Conservation (phyloP, 1,140 invertebrate species). For the Pomacea maculata region DNA sequence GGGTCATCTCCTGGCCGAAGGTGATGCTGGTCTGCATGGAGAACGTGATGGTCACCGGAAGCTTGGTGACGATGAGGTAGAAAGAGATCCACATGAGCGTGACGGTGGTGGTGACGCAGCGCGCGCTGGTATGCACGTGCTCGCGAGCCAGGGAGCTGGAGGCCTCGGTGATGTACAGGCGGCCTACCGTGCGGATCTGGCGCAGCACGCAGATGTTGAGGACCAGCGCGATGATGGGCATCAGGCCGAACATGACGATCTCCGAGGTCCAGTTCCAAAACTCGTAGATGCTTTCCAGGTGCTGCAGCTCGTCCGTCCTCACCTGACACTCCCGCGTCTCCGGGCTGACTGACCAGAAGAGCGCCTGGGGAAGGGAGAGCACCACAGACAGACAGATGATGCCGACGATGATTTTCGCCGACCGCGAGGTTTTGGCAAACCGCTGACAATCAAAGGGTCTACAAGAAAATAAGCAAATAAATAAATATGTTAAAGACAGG, state of each 20-base stretch:
- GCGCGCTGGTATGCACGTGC: conserved; percentile 16
- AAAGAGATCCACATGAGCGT: conserved; percentile 50
- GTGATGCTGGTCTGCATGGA: conserved; percentile 36
- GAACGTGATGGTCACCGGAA: conserved; percentile 52
- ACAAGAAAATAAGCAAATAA: neutral
- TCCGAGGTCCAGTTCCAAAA: conserved; percentile 51
- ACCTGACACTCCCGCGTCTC: conserved; percentile 28
- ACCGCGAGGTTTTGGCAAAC: conserved; percentile 36
- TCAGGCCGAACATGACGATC: conserved; percentile 39
- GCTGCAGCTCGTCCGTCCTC: conserved; percentile 10
- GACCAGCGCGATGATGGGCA: conserved; percentile 36
- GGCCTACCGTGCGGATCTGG: conserved; percentile 34
- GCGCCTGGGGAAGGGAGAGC: conserved; percentile 41
- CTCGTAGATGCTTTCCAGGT: conserved; percentile 29
- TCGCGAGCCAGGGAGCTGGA: neutral
- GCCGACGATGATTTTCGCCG: conserved; percentile 35
- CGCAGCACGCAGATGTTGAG: conserved; percentile 52
- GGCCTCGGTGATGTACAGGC: conserved; percentile 19
- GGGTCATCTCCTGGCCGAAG: conserved; percentile 23
- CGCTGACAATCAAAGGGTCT: conserved; percentile 73
- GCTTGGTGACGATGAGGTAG: conserved; percentile 53
- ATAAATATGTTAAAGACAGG: neutral
- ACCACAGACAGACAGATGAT: conserved; percentile 33
- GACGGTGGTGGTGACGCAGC: conserved; percentile 33
- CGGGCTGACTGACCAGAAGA: conserved; percentile 44